Conservation (phyloP, 92 coral and sea anemone genomes). For the Zoanthus gigantus region DNA sequence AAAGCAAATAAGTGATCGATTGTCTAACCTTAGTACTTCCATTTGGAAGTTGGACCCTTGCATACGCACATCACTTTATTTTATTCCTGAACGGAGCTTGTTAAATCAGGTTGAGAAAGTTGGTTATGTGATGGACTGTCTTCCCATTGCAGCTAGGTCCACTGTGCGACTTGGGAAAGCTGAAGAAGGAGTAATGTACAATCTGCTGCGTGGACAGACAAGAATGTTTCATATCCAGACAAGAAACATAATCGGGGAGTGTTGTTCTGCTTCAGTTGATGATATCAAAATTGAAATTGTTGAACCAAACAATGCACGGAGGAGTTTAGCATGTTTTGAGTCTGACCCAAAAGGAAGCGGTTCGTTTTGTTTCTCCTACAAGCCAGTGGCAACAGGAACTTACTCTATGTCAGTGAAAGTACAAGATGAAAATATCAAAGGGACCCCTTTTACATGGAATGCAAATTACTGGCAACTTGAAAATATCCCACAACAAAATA, state of each 20-base stretch:
- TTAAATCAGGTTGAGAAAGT: no score
- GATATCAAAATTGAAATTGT: not conserved
- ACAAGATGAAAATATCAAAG: not conserved
- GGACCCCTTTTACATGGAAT: not conserved
- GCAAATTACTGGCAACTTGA: not conserved
- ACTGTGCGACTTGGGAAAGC: constrained; percentile 20
- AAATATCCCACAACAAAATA: not conserved
- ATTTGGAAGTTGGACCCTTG: no score
- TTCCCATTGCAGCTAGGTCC: no score
- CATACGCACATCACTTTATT: no score
- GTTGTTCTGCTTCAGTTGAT: not conserved
- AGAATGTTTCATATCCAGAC: constrained; percentile 10
- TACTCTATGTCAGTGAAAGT: constrained; percentile 19
- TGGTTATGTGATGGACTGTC: no score
- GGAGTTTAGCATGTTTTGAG: no score
- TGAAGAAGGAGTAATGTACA: constrained; percentile 7
- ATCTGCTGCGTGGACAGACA: not conserved
- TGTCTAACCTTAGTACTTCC: no score
- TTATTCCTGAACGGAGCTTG: no score
- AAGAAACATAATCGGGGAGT: not conserved
- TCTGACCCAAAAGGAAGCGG: no score
- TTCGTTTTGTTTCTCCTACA: constrained; percentile 3
- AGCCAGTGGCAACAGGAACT: not conserved
- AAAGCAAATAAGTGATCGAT: no score
- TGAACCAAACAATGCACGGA: not conserved